phyloP scores from a whole-genome alignment of 2,113 vertebrate genomes.

The Sitta europaea region DNA sequence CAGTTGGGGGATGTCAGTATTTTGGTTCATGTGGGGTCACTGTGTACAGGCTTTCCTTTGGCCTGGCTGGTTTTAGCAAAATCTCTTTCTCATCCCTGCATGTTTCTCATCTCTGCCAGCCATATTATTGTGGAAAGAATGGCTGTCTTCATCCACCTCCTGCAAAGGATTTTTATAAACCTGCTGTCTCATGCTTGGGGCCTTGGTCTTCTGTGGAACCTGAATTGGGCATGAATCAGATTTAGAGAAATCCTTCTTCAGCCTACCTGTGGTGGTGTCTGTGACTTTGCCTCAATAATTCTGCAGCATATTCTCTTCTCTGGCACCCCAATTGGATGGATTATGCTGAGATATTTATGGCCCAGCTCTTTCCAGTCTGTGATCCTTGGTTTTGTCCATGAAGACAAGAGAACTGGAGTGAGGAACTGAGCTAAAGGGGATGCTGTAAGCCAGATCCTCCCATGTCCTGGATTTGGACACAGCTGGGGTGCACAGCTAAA shows the following conservation, averaged over 20 bases:
- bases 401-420: neutral
- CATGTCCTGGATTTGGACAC: neutral
- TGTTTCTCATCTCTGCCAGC: neutral
- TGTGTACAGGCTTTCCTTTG: neutral
- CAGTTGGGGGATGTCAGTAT: neutral
- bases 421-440: neutral
- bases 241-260: neutral
- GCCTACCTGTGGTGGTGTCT: neutral
- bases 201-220: neutral
- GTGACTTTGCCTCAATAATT: neutral
- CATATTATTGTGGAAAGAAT: neutral
- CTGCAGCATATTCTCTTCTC: neutral
- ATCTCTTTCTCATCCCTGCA: neutral
- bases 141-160: neutral
- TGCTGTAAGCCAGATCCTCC: neutral
- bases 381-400: neutral
- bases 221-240: neutral
- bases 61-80: neutral
- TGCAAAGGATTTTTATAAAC: neutral
- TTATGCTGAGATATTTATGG: neutral
- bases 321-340: accelerated
- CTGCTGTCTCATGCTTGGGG: accelerated
- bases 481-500: neutral
- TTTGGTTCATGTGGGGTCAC: neutral
- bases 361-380: neutral